These are phyloP conservation scores for Halictus rubicundus DNA, from an alignment of 1,140 invertebrate species.

Conservation along the genomic window DNA sequence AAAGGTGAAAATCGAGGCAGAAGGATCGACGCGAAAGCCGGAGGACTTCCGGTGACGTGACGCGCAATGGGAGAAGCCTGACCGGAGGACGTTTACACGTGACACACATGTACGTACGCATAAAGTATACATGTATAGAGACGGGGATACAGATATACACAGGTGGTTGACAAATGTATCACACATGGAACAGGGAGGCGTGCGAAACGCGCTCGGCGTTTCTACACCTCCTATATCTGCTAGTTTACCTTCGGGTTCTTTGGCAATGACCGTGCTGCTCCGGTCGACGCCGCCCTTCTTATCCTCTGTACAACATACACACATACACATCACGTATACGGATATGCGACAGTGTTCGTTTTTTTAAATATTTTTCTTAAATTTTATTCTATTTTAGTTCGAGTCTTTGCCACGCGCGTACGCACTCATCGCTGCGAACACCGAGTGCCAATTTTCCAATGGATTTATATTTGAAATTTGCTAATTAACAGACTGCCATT, in stretches of 20 bases:
- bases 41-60: too few species aligned
- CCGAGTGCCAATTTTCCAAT: too few species aligned
- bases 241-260: slow-evolving; percentile 93
- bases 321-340: slow-evolving; percentile 79
- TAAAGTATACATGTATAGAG: slow-evolving; percentile 23
- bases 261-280: slow-evolving; percentile 95
- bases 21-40: too few species aligned
- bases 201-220: slow-evolving; percentile 61
- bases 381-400: neutral
- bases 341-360: slow-evolving; percentile 57
- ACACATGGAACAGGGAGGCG: slow-evolving; percentile 55
- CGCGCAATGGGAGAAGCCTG: slow-evolving; percentile 45
- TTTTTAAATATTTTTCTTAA: neutral
- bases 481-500: too few species aligned
- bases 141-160: neutral
- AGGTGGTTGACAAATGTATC: slow-evolving; percentile 35
- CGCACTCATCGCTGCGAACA: neutral
- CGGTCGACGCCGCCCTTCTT: slow-evolving; percentile 95
- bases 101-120: slow-evolving; percentile 10
- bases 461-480: too few species aligned
- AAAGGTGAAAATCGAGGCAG: too few species aligned
- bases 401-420: neutral
- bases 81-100: slow-evolving; percentile 29
- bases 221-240: slow-evolving; percentile 63
- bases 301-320: slow-evolving; percentile 86